Evolutionary conservation across 37 sponge, comb jelly and placozoan genomes (phyloP).

Genomic region (Spongilla lacustris): DNA sequence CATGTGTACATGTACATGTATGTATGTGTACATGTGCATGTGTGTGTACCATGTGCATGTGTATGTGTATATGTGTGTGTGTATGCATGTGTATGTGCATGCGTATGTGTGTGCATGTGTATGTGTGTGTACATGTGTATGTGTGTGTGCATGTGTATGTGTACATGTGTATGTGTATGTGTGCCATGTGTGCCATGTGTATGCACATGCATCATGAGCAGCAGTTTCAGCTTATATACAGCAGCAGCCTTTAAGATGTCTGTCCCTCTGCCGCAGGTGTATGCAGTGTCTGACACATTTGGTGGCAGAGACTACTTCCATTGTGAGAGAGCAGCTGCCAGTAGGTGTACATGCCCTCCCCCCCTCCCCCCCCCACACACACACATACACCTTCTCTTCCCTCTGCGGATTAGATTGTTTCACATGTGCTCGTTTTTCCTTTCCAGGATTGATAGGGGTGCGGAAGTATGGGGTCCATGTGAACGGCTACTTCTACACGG

Average conservation of each 20-base stretch:
- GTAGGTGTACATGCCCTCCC: not conserved
- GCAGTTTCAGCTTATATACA: no score
- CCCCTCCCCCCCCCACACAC: not conserved
- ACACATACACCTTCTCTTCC: no score
- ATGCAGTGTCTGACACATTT: conserved; percentile 37
- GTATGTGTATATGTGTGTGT: conserved; percentile 7
- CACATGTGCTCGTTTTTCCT: not conserved
- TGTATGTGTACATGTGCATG: not conserved
- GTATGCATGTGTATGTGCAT: not conserved
- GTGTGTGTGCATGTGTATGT: conserved; percentile 8
- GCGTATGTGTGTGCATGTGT: conserved; percentile 26
- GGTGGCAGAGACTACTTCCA: conserved; percentile 14
- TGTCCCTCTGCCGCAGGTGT: conserved; percentile 11
- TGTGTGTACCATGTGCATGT: not conserved
- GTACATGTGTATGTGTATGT: conserved; percentile 4
- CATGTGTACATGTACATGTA: not conserved
- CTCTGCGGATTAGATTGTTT: no score
- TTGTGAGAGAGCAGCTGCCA: conserved; percentile 59
- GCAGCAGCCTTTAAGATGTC: no score
- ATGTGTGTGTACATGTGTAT: not conserved
- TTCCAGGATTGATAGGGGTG: conserved; percentile 48
- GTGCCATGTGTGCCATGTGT: not conserved
- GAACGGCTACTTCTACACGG: conserved; percentile 46
- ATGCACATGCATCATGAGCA: no score
- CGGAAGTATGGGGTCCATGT: conserved; percentile 71